Base-by-base conservation (phyloP, 2,797 vertebrate species). In the Vultur gryphus region DNA sequence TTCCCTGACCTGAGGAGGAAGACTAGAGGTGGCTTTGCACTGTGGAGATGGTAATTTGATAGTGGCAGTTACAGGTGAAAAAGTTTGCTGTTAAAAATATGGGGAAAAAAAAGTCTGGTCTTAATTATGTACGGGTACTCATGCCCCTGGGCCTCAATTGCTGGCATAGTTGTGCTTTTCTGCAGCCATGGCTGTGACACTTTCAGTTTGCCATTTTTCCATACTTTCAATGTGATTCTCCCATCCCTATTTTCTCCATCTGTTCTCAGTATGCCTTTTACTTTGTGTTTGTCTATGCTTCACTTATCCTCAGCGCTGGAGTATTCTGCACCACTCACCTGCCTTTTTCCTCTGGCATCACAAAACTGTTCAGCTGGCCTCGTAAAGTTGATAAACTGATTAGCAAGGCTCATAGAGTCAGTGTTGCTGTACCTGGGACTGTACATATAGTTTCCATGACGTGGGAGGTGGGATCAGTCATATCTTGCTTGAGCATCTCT, bases 1-100 rank as follows among this genome's bases (percentile, higher is more conserved):
- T 75, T 94, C 58, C 78, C 80, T 96, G 93, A 93, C 87, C 82
- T 89, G 94, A 72, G 62, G 89, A 96, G 54, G 92, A 91, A 92
- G 88, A 76, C 51, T 39, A 39, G 84, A 81, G 69, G 76, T 95
- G 65, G 54, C 41, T 78, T 66, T 75, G 82, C 43, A 2, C 28
- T 28, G 13, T 61, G 67, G 94, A 85, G 75, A 78, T 46, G 57
- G 93, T 91, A 94, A 90, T 86, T 81, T 65, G 66, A 93, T 96
- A 79, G 80, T 70, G 70, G 83, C 77, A 82, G 80, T 91, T 97
- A 81, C 52, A 84, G 93, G 82, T 95, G 90, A 48, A 89, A 81
- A 86, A 85, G 61, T 83, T 80, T 46, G 23, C 87, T 11, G 31
- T 78, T 29, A 83, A 78, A 91, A 96, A 72, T 61, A 44, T 0